Conservation (phyloP, 2,888 invertebrate species). For the Dugesia japonica region DNA sequence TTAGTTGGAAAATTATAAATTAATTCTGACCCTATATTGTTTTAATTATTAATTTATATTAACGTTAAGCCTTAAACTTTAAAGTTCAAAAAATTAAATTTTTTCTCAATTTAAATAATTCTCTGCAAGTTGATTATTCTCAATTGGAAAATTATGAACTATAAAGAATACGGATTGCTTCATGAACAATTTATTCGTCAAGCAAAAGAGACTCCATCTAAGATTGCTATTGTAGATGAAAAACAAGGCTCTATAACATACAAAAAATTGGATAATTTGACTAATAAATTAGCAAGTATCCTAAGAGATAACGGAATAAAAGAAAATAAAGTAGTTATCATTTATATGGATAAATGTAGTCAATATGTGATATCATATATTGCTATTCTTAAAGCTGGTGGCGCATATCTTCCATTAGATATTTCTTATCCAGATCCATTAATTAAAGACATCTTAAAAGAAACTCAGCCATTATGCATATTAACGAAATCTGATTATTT, state of each 20-base stretch:
- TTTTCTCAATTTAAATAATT: no score
- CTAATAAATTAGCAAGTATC: conserved; percentile 40
- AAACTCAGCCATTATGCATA: conserved; percentile 43
- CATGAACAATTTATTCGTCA: conserved; percentile 43
- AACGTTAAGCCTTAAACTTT: no score
- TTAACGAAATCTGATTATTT: conserved; percentile 38
- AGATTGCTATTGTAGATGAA: conserved; percentile 38
- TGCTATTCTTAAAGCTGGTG: conserved; percentile 47
- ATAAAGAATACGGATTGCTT: conserved; percentile 35
- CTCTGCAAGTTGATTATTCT: no score
- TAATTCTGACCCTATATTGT: no score
- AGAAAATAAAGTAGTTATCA: conserved; percentile 43
- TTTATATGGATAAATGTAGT: conserved; percentile 45
- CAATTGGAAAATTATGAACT: background rate
- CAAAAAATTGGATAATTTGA: conserved; percentile 40
- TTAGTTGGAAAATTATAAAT: no score
- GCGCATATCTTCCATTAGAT: conserved; percentile 48
- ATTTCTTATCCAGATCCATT: conserved; percentile 45
- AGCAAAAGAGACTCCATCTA: conserved; percentile 40
- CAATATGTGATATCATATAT: conserved; percentile 46
- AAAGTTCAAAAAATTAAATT: no score
- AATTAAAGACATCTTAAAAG: conserved; percentile 45
- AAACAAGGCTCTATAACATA: conserved; percentile 39
- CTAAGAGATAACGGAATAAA: conserved; percentile 40
- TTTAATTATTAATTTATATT: no score